Evolutionary conservation across 2,113 vertebrate genomes (phyloP).

Genomic region (human (Homo sapiens)): GRCh38 chr6:93495501-93496000

Average conservation of each 20-base stretch:
- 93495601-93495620: conserved; percentile 65
- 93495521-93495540: conserved; percentile 12
- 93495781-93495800: conserved; percentile 69
- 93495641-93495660: conserved; percentile 72
- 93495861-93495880: conserved; percentile 74
- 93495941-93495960: conserved; percentile 65
- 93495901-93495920: conserved; percentile 80
- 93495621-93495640: conserved; percentile 73
- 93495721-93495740: conserved; percentile 67
- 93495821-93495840: conserved; percentile 68
- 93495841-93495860: conserved; percentile 74
- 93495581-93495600: conserved; percentile 68
- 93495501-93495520: conserved; percentile 5
- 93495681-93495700: conserved; percentile 63
- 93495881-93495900: conserved; percentile 66
- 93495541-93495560: conserved; percentile 26
- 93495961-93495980: conserved; percentile 78
- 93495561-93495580: conserved; percentile 52
- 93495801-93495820: conserved; percentile 67
- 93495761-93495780: conserved; percentile 64
- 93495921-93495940: conserved; percentile 73
- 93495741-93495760: conserved; percentile 55
- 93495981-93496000: conserved; percentile 79
- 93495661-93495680: conserved; percentile 74
- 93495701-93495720: conserved; percentile 63